Evolutionary conservation across 2,113 vertebrate genomes (phyloP).

Genomic region (Nanorana parkeri): DNA sequence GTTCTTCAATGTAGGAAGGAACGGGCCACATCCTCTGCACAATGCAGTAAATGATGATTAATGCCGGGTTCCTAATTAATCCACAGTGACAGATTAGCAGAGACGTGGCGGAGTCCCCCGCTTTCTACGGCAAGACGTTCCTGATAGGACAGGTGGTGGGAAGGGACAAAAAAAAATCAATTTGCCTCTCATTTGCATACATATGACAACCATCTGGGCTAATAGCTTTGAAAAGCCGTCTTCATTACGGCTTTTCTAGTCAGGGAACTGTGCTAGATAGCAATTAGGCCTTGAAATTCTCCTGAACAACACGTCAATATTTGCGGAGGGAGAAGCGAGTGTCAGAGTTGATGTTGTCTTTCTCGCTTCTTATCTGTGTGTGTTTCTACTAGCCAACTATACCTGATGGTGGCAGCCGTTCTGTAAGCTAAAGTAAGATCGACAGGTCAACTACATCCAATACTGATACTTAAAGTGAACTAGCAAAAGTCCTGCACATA

Average conservation of each 20-base stretch:
- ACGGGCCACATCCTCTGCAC: slow-evolving; percentile 73
- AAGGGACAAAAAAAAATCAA: slow-evolving; percentile 84
- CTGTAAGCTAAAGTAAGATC: no score
- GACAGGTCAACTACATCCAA: no score
- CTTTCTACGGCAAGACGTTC: slow-evolving; percentile 73
- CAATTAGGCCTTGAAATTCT: slow-evolving; percentile 63
- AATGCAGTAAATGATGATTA: slow-evolving; percentile 87
- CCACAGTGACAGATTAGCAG: slow-evolving; percentile 80
- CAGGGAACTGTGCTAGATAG: slow-evolving; percentile 65
- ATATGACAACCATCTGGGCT: slow-evolving; percentile 99
- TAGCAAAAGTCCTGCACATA: no score
- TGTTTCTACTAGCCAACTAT: no score
- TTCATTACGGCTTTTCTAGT: slow-evolving; percentile 83
- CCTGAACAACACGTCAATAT: slow-evolving; percentile 70
- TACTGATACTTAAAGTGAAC: no score
- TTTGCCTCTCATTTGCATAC: slow-evolving; percentile 98
- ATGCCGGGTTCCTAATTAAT: slow-evolving; percentile 88
- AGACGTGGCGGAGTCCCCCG: slow-evolving; percentile 67
- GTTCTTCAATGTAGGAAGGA: slow-evolving; percentile 58
- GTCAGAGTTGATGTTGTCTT: neutral
- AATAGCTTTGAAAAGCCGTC: slow-evolving; percentile 88
- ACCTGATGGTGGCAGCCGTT: no score
- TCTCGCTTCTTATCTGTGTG: no score
- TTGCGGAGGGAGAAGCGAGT: slow-evolving; percentile 67
- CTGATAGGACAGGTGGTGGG: slow-evolving; percentile 93